Evolutionary conservation across 1,140 invertebrate species (phyloP), one percentile per base, ranked within the genome.

Genomic region (Homarus americanus): DNA sequence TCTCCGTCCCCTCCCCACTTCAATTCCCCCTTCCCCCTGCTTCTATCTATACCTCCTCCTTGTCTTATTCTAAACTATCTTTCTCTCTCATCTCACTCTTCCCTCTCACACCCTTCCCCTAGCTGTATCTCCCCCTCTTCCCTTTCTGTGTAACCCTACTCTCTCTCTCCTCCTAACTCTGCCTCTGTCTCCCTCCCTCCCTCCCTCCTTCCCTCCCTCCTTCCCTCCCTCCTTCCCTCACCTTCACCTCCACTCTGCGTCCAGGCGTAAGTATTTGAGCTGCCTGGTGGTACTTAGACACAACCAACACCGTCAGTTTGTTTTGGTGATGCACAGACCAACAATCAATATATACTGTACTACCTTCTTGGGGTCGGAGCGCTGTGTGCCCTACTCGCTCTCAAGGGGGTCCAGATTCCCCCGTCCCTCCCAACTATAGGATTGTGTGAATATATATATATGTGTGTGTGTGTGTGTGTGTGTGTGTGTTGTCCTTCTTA

Each of bases 341-440:
- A 69, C 63, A 69, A 69, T 69, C 63, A 69, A 69, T 69, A 69
- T n/a, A n/a, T n/a, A n/a, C n/a, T n/a, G 24, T 7, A 12, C 63
- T 69, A 28, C 63, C 32, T 69, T 32, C 53, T 58, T n/a, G n/a
- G n/a, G 28, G n/a, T 9, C n/a, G 63, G 58, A 4, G 58, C 12
- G 63, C 63, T 15, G 24, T n/a, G n/a, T 69, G 63, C n/a, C 63
- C n/a, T 69, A 28, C 63, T 69, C 24, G 5, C 63, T 5, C 63
- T 1, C 63, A 69, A 7, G 24, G 17, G 0, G 17, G 0, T 3
- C 17, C 53, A 58, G 24, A 58, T 0, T 17, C 53, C 53, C 1
- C 53, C 53, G 0, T 17, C 53, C 53, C 1, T 20, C 53, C 53
- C 0, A 20, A 20, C 53, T 12, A n/a, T n/a, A 20, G 7, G 10